Percentiles rank a stretch among this genome's conserved stretches.
Conservation (phyloP, 2,113 vertebrate genomes). For the Orycteropus afer region DNA sequence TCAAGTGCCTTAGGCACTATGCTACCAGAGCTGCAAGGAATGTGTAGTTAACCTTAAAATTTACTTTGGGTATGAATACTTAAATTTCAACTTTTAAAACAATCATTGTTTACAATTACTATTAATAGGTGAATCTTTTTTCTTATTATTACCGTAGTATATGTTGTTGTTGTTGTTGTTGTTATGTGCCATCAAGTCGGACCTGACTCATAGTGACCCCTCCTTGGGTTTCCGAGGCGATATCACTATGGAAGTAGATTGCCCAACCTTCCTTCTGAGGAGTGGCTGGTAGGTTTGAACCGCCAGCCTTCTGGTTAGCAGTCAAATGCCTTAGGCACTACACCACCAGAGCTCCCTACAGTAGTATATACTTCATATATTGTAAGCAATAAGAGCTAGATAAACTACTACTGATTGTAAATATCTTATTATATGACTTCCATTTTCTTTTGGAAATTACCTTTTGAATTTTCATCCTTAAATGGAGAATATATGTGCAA, state of each 20-base stretch:
- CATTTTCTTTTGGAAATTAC: constrained; percentile 7
- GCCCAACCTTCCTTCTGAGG: too few relatives aligned
- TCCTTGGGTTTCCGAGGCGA: too few relatives aligned
- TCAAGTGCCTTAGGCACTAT: too few relatives aligned
- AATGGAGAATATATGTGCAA: background rate
- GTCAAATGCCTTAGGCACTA: too few relatives aligned
- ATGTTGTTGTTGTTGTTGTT: too few relatives aligned
- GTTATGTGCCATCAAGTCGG: too few relatives aligned
- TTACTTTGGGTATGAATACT: background rate
- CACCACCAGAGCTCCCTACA: too few relatives aligned
- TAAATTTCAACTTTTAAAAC: constrained; percentile 7
- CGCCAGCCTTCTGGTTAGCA: too few relatives aligned
- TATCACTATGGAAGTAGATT: too few relatives aligned
- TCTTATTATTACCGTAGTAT: background rate
- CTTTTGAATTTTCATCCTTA: constrained; percentile 46
- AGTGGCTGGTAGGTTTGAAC: too few relatives aligned
- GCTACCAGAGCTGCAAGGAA: too few relatives aligned
- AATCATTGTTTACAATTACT: background rate
- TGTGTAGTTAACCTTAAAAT: background rate
- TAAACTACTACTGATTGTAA: background rate
- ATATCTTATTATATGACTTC: constrained; percentile 1
- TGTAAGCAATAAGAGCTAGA: background rate
- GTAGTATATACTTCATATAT: background rate
- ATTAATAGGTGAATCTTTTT: constrained; percentile 12
- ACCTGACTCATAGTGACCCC: too few relatives aligned